These are phyloP conservation scores for Oreochromis mossambicus DNA, from an alignment of 2,797 vertebrate genomes.

Conservation along the genomic window DNA sequence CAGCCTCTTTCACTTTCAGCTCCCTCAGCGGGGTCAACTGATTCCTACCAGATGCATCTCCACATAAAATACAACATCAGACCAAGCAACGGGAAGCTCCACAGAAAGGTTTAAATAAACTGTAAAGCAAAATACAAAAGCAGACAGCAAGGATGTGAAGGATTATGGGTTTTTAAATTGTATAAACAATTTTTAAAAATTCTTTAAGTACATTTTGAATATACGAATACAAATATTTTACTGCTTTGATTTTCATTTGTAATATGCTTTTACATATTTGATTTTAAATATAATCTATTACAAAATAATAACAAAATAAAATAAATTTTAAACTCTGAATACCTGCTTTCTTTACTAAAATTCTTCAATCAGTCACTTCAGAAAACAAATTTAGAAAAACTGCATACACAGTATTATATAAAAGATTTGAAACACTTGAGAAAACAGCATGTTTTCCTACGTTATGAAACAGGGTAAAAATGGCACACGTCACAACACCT, in stretches of 20 bases:
- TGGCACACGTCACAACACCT: constrained; percentile 59
- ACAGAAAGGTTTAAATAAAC: constrained; percentile 12
- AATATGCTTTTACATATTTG: neutral
- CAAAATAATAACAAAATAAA: neutral
- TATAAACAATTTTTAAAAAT: neutral
- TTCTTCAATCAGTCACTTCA: neutral
- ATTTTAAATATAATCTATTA: neutral
- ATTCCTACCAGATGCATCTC: constrained; percentile 63
- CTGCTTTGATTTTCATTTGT: neutral
- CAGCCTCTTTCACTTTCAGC: constrained; percentile 64
- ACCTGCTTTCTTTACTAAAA: neutral
- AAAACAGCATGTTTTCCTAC: constrained; percentile 16
- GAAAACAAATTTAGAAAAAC: neutral
- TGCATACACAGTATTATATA: neutral
- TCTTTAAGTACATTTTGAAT: neutral
- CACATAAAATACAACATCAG: constrained; percentile 52
- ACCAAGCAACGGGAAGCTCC: constrained; percentile 5
- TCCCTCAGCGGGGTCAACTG: constrained; percentile 54
- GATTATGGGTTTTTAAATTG: neutral
- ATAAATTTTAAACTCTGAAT: neutral
- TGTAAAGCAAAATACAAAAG: constrained; percentile 7
- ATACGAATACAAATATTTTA: neutral
- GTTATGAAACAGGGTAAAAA: constrained; percentile 35
- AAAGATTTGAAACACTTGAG: neutral
- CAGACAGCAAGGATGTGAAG: neutral